Percentiles rank a stretch among this genome's conserved stretches.
Conservation (phyloP, 2,113 vertebrate genomes). For the Oplegnathus fasciatus region DNA sequence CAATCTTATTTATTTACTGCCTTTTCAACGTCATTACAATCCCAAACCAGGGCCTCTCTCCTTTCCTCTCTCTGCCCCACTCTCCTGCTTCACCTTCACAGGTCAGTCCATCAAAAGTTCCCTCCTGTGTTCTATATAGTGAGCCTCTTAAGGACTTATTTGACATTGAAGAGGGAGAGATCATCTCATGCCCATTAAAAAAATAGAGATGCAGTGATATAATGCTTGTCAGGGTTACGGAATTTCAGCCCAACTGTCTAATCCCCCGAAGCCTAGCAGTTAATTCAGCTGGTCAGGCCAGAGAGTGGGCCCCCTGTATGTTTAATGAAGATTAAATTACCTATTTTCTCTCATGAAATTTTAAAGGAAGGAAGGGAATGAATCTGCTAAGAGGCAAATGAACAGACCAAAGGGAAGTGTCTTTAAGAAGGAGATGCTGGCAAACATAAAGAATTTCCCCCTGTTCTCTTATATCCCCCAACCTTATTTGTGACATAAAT, state of each 20-base stretch:
- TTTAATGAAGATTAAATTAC: conserved; percentile 87
- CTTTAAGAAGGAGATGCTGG: conserved; percentile 40
- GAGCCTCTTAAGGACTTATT: conserved; percentile 68
- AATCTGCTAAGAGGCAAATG: conserved; percentile 72
- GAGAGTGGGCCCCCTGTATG: conserved; percentile 74
- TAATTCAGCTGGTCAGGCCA: conserved; percentile 77
- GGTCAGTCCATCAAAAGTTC: conserved; percentile 78
- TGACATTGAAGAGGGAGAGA: conserved; percentile 72
- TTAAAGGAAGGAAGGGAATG: conserved; percentile 66
- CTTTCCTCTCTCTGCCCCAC: conserved; percentile 43
- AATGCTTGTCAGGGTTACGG: conserved; percentile 73
- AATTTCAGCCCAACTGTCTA: conserved; percentile 67
- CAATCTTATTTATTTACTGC: conserved; percentile 83
- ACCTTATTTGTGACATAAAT: conserved; percentile 49
- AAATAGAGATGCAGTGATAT: conserved; percentile 73
- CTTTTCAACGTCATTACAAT: conserved; percentile 79
- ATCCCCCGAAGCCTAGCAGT: conserved; percentile 69
- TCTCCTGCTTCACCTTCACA: conserved; percentile 76
- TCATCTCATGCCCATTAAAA: conserved; percentile 69
- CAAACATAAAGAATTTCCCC: conserved; percentile 46
- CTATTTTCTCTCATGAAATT: conserved; percentile 83
- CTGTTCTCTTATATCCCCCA: not conserved
- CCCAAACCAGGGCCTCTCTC: conserved; percentile 63
- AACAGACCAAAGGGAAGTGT: conserved; percentile 48
- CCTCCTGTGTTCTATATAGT: conserved; percentile 40